Base-by-base conservation (phyloP, 2,113 vertebrate species). In the Condylura cristata region DNA sequence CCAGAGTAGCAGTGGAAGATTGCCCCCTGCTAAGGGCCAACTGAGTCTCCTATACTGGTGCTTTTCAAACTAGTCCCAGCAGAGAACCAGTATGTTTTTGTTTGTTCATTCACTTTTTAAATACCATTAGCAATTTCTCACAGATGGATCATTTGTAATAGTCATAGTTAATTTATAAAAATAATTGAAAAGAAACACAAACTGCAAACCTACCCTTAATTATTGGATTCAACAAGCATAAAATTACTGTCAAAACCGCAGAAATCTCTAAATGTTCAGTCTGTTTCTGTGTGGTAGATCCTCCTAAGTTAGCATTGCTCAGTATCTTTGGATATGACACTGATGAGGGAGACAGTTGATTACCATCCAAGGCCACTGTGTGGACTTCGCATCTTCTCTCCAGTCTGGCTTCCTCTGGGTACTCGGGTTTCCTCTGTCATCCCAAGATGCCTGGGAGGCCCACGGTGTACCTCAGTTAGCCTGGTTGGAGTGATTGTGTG, bases 111-210 rank as follows among this genome's bases (percentile, higher is more conserved):
- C 2, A 44, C 20, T 75, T 93, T 93, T 80, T 76, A 63, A 91
- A 83, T 76, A 87, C 80, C 11, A 86, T 78, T 86, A 51, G 2
- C 26, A 70, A 32, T 89, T 91, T 66, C 44, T 93, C 53, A 78
- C 28, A 95, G 84, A 81, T 89, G 68, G 12, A 80, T 89, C 89
- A 22, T 76, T 94, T 95, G 93, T 89, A 93, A 84, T 80, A 75
- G 39, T 91, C 92, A 82, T 56, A 83, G 30, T 86, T 48, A 56
- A 81, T 86, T 76, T 89, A 88, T 85, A 37, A 70, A 83, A 70
- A 53, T 89, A 76, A 53, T 71, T 0, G 28, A 79, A 90, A 96
- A 46, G n/a, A 93, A 80, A 61, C 0, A 51, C 8, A 74, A 83
- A 61, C 20, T n/a, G 41, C 0, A 85, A 48, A 46, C 8, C 24